Percentiles rank a stretch among this genome's conserved stretches.
phyloP scores from a whole-genome alignment of 1,140 invertebrate genomes.

The Apis cerana region DNA sequence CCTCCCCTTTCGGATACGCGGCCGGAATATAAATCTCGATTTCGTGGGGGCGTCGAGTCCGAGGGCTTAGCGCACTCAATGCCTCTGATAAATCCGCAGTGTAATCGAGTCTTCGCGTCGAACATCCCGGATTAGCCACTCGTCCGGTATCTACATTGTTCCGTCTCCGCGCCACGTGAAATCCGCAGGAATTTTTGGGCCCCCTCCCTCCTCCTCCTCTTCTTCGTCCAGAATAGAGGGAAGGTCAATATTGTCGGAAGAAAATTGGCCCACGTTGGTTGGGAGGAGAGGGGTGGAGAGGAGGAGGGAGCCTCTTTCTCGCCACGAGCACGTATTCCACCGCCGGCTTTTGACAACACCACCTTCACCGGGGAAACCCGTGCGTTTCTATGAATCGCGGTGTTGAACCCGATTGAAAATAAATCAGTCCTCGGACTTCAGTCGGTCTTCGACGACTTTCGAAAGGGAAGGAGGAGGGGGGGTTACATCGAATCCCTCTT shows the following conservation, averaged over 20 bases:
- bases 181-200: constrained; percentile 64
- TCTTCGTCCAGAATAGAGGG: constrained; percentile 17
- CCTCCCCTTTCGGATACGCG: not conserved
- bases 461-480: too few species aligned
- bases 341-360: constrained; percentile 45
- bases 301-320: constrained; percentile 36
- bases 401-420: constrained; percentile 35
- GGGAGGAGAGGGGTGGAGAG: too few species aligned
- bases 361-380: not conserved
- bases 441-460: not conserved
- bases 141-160: constrained; percentile 56
- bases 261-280: constrained; percentile 67
- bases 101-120: constrained; percentile 65
- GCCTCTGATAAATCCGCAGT: constrained; percentile 59
- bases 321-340: constrained; percentile 55
- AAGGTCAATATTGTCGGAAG: constrained; percentile 71
- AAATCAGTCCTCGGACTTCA: constrained; percentile 6
- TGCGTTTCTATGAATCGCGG: constrained; percentile 21
- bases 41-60: constrained; percentile 44
- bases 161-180: constrained; percentile 46
- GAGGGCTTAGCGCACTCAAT: constrained; percentile 60
- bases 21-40: constrained; percentile 63
- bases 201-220: constrained; percentile 21
- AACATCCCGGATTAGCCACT: constrained; percentile 63
- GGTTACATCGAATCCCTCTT: constrained; percentile 2